Evolutionary conservation across 2,797 vertebrate genomes (phyloP).

Genomic region (Premnoplex brunnescens): DNA sequence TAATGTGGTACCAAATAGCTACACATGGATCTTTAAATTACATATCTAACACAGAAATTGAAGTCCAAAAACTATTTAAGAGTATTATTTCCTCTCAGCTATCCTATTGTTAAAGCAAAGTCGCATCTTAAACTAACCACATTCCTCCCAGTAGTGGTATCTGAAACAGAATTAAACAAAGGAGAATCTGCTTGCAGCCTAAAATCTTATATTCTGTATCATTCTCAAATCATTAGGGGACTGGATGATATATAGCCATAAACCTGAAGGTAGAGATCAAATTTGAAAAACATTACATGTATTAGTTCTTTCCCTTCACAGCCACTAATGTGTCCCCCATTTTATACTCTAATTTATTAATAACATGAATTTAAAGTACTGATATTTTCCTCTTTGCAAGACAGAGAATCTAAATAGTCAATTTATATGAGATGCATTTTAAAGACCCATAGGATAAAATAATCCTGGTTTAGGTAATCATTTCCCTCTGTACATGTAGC

Average conservation of each 20-base stretch:
- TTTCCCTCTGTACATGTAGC: background rate
- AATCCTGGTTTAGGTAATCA: background rate
- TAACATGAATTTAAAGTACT: background rate
- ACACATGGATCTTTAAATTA: background rate
- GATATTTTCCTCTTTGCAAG: background rate
- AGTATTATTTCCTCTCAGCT: background rate
- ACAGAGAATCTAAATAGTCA: background rate
- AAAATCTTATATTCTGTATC: background rate
- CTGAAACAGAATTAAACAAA: background rate
- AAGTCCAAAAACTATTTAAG: background rate
- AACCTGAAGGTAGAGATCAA: background rate
- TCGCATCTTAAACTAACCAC: background rate
- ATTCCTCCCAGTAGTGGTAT: background rate
- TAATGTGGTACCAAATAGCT: background rate
- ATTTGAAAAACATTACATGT: background rate
- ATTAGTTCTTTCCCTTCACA: background rate
- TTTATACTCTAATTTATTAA: background rate
- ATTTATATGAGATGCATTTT: background rate
- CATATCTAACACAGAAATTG: background rate
- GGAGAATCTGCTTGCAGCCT: background rate
- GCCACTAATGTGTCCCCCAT: background rate
- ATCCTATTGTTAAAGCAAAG: background rate
- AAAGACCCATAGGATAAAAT: background rate
- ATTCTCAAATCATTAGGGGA: background rate
- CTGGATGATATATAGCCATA: background rate